These are phyloP conservation scores for Ceratosolen solmsi DNA, from an alignment of 1,140 invertebrate species.

Conservation along the genomic window DNA sequence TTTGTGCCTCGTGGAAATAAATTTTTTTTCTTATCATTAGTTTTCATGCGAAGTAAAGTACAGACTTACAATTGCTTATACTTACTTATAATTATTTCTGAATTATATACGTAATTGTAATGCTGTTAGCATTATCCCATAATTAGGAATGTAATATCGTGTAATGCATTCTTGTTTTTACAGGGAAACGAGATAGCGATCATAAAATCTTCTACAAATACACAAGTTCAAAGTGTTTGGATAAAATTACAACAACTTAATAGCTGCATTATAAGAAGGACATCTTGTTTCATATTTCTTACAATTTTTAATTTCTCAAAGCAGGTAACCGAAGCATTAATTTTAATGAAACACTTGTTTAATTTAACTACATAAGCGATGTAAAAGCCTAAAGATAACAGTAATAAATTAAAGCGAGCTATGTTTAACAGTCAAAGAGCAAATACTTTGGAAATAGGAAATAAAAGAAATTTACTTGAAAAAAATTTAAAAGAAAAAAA, in stretches of 20 bases:
- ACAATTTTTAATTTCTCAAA: background rate
- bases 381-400: background rate
- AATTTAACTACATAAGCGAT: background rate
- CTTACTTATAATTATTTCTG: background rate
- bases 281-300: background rate
- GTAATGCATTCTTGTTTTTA: conserved; percentile 9
- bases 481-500: too few relatives aligned
- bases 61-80: background rate
- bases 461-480: too few relatives aligned
- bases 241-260: conserved; percentile 12
- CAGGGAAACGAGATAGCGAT: background rate
- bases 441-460: background rate
- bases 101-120: conserved; percentile 7
- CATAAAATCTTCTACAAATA: conserved; percentile 8
- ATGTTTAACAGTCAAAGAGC: background rate
- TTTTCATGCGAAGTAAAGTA: background rate
- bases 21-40: background rate
- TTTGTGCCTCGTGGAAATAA: background rate
- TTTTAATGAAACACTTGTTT: background rate
- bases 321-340: background rate
- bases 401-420: too few relatives aligned
- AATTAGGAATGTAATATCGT: conserved; percentile 15
- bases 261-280: background rate
- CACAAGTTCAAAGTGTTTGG: background rate
- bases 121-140: background rate